phyloP scores from a whole-genome alignment of 2,113 vertebrate species.

The Petromus typicus region DNA sequence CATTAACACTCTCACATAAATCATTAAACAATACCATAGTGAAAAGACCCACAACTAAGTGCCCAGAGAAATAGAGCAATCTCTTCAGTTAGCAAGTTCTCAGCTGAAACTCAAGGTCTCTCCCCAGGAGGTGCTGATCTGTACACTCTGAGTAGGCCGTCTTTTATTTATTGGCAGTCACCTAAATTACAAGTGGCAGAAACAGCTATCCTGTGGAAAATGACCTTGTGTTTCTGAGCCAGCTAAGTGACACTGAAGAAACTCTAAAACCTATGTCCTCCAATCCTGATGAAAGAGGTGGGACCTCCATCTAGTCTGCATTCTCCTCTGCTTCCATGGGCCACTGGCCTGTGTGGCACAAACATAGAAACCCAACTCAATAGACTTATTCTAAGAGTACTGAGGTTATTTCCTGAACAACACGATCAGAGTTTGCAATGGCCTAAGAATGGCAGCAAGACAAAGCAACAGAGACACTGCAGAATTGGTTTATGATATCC shows the following conservation, averaged over 20 bases:
- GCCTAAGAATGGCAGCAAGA: background rate
- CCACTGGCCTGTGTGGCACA: background rate
- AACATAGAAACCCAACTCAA: background rate
- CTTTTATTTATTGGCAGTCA: constrained; percentile 49
- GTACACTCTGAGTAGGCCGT: background rate
- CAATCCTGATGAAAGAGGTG: background rate
- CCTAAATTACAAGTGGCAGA: constrained; percentile 60
- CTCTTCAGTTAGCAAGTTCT: background rate
- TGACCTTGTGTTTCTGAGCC: constrained; percentile 54
- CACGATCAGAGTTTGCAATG: background rate
- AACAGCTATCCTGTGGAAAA: constrained; percentile 38
- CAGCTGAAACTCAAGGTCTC: constrained; percentile 6
- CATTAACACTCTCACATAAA: background rate
- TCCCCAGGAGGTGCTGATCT: constrained; percentile 5
- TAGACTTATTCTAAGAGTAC: background rate
- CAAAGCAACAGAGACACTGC: background rate
- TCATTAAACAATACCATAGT: background rate
- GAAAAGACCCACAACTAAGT: background rate
- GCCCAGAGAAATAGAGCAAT: background rate
- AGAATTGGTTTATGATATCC: background rate
- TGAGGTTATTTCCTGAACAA: background rate
- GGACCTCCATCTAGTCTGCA: background rate
- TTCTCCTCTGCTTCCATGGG: background rate
- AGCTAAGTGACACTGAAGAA: constrained; percentile 31
- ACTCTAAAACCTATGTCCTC: background rate